phyloP scores from a whole-genome alignment of 2,888 invertebrate genomes.

The Rotaria magnacalcarata region DNA sequence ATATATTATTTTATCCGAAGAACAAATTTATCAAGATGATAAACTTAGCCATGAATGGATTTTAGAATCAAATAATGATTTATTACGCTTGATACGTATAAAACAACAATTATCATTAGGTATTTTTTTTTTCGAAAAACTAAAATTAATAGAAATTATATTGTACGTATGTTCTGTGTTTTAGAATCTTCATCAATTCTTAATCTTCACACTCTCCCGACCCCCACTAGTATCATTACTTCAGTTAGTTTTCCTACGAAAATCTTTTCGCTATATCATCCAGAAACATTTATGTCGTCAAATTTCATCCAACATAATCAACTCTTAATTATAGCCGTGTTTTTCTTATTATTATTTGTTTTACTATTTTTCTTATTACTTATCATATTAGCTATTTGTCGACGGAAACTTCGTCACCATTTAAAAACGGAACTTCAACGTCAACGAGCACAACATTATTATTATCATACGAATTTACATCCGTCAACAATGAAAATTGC shows the following conservation, averaged over 20 bases:
- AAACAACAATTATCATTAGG: neutral
- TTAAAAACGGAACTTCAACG: neutral
- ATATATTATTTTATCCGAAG: neutral
- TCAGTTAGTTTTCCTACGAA: no score
- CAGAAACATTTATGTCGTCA: neutral
- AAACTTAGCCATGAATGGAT: neutral
- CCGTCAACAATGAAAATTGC: neutral
- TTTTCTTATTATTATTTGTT: neutral
- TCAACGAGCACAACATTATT: neutral
- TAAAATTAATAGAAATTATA: no score
- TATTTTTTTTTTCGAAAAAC: no score
- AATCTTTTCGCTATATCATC: neutral
- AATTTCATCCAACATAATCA: conserved; percentile 32
- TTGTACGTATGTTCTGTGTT: no score
- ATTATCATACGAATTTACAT: neutral
- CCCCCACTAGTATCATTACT: neutral
- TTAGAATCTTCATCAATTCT: no score
- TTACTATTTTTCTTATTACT: neutral
- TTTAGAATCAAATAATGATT: neutral
- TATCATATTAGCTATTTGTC: neutral
- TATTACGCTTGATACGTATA: neutral
- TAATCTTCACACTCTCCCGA: neutral
- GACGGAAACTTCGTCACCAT: conserved; percentile 17
- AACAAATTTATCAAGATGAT: neutral
- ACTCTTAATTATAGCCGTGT: neutral